Conservation (phyloP, 2,113 vertebrate genomes). For the Rhinogobius similis region DNA sequence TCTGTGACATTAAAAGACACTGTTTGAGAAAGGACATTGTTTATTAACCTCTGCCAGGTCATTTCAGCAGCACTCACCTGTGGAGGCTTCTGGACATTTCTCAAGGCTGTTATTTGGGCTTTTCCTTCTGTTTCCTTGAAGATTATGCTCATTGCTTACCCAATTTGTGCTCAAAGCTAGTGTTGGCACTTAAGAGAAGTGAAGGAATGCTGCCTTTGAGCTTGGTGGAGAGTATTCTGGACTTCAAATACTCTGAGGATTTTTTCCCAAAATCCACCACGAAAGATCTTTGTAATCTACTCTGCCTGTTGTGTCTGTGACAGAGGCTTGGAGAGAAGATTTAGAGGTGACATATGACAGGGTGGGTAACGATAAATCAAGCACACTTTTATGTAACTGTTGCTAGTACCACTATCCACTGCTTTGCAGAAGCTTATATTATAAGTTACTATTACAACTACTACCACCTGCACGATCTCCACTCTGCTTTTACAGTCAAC, state of each 20-base stretch:
- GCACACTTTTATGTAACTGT: too few relatives aligned
- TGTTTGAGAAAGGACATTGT: conserved; percentile 14
- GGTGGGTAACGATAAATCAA: too few relatives aligned
- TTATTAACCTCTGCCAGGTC: conserved; percentile 31
- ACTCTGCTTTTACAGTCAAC: neutral
- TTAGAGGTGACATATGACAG: too few relatives aligned
- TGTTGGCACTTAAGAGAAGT: neutral
- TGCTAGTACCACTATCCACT: too few relatives aligned
- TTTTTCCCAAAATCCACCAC: conserved; percentile 29
- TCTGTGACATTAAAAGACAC: conserved; percentile 1
- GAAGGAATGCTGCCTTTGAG: conserved; percentile 14
- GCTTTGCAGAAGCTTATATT: too few relatives aligned
- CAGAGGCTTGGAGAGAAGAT: neutral
- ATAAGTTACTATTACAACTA: too few relatives aligned
- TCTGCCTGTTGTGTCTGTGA: neutral
- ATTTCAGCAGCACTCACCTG: conserved; percentile 8
- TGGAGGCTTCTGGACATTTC: neutral
- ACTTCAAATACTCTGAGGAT: conserved; percentile 16
- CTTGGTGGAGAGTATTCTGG: conserved; percentile 25
- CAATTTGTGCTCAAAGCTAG: neutral
- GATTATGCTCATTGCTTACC: neutral
- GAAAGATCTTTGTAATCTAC: neutral
- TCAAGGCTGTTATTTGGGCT: conserved; percentile 27
- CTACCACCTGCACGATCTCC: too few relatives aligned
- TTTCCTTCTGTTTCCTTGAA: neutral